Evolutionary conservation across 1,140 invertebrate species (phyloP).

Genomic region (Zaprionus kolodkinae): DNA sequence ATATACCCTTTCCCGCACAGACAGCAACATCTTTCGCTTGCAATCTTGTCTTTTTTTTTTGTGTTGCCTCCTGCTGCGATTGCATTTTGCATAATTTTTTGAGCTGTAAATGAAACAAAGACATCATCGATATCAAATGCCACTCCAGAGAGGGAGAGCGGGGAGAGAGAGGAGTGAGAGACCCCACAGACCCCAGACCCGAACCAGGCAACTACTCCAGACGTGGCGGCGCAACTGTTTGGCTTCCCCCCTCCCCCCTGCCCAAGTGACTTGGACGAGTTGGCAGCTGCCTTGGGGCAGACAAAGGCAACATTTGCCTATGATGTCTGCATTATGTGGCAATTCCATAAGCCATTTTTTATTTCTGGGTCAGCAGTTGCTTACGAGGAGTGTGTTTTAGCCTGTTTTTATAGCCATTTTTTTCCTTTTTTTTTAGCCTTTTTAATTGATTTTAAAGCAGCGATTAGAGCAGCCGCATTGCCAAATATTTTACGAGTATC

Average conservation of each 20-base stretch:
- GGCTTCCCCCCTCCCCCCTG: slow-evolving; percentile 57
- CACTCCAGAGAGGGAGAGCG: slow-evolving; percentile 30
- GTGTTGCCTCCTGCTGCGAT: no score
- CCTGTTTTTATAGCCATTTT: background rate
- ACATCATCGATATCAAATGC: slow-evolving; percentile 80
- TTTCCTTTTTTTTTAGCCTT: slow-evolving; percentile 15
- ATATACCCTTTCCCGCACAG: background rate
- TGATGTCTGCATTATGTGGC: slow-evolving; percentile 29
- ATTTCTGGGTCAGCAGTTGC: slow-evolving; percentile 43
- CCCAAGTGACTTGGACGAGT: slow-evolving; percentile 10
- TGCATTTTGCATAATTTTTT: background rate
- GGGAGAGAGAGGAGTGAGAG: slow-evolving; percentile 17
- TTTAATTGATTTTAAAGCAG: slow-evolving; percentile 45
- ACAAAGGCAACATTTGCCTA: slow-evolving; percentile 18
- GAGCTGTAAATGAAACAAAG: slow-evolving; percentile 74
- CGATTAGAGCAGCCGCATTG: slow-evolving; percentile 25
- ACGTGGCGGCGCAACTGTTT: slow-evolving; percentile 48
- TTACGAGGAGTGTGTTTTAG: slow-evolving; percentile 5
- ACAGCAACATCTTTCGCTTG: slow-evolving; percentile 38
- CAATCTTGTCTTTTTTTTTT: slow-evolving; percentile 39
- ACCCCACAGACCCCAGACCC: background rate
- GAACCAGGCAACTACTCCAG: slow-evolving; percentile 12
- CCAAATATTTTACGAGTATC: slow-evolving; percentile 30
- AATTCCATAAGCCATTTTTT: slow-evolving; percentile 25
- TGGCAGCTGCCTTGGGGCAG: background rate